These are phyloP conservation scores for Lagorchestes hirsutus DNA, from an alignment of 2,797 vertebrate species.

Conservation along the genomic window DNA sequence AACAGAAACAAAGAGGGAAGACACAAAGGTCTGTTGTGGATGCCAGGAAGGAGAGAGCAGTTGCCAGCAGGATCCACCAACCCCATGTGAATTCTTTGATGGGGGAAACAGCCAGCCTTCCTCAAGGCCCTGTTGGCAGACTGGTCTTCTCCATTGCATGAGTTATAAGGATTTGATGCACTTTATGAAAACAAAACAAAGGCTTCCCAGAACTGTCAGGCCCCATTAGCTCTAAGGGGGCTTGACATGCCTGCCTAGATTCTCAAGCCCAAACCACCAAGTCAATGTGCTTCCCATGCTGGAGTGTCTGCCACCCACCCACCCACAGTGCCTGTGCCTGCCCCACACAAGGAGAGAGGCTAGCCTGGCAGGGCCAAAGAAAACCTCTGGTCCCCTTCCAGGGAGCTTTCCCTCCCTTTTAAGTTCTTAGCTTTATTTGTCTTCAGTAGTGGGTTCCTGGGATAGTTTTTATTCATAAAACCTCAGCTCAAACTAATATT, in stretches of 20 bases:
- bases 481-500: neutral
- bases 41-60: fast-evolving
- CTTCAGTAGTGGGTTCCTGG: neutral
- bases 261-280: constrained; percentile 45
- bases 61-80: neutral
- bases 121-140: constrained; percentile 5
- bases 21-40: neutral
- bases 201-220: constrained; percentile 65
- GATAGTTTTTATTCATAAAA: neutral
- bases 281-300: constrained; percentile 7
- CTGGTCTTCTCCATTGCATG: neutral
- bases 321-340: neutral
- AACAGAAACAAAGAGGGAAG: neutral
- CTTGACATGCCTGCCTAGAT: constrained; percentile 55
- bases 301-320: constrained; percentile 55
- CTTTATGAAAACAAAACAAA: constrained; percentile 49
- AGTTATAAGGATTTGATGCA: constrained; percentile 65
- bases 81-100: neutral
- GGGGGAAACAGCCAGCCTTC: neutral
- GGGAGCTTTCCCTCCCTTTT: neutral
- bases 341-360: neutral
- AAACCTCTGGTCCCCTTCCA: neutral
- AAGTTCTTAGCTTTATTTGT: neutral
- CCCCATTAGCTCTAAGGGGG: constrained; percentile 27
- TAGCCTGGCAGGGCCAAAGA: fast-evolving